Conservation (phyloP, 2,888 invertebrate species). For the Sinotaia quadrata region DNA sequence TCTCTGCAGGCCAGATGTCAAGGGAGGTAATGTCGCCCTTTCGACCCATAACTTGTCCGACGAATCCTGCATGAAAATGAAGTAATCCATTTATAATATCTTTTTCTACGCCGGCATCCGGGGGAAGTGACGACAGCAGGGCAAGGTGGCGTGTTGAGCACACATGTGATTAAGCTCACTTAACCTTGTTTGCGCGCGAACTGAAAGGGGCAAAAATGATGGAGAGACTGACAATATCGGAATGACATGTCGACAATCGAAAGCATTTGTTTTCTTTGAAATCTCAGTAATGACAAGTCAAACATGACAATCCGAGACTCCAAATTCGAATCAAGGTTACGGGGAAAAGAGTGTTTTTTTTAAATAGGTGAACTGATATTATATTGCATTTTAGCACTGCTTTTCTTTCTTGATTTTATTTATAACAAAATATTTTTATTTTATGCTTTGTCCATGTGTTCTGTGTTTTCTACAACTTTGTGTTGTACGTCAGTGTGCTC, state of each 20-base stretch:
- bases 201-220: not conserved
- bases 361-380: too few species aligned
- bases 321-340: too few species aligned
- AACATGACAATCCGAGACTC: too few species aligned
- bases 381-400: too few species aligned
- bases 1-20: not conserved
- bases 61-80: slow-evolving; percentile 28
- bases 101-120: slow-evolving; percentile 5
- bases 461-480: too few species aligned
- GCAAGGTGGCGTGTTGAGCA: slow-evolving; percentile 13
- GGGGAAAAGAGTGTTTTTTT: too few species aligned
- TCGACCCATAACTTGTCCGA: slow-evolving; percentile 24
- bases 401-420: too few species aligned
- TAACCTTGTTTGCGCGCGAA: slow-evolving; percentile 29
- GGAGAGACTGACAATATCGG: not conserved
- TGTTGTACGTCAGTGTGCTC: too few species aligned
- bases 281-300: too few species aligned
- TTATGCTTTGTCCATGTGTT: too few species aligned
- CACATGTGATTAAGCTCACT: slow-evolving; percentile 37
- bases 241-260: not conserved
- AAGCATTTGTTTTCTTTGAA: too few species aligned
- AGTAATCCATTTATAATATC: slow-evolving; percentile 29
- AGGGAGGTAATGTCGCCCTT: not conserved
- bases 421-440: too few species aligned
- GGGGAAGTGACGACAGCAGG: not conserved